Evolutionary conservation across 2,797 vertebrate species (phyloP).

Genomic region (Coilia nasus): DNA sequence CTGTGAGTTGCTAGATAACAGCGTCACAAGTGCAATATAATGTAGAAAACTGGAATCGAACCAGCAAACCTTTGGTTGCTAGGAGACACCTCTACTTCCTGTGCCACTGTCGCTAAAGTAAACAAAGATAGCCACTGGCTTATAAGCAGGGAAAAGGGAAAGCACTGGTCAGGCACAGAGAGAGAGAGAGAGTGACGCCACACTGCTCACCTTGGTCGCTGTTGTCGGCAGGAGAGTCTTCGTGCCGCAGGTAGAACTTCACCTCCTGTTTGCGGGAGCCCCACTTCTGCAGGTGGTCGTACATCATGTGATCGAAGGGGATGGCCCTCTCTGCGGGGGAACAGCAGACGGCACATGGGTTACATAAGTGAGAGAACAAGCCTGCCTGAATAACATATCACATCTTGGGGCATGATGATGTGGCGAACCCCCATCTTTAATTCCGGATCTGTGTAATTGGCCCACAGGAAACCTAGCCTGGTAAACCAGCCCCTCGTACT

Average conservation of each 20-base stretch:
- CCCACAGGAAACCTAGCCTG: no score
- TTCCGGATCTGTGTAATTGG: not conserved
- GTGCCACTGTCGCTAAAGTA: no score
- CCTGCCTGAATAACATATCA: not conserved
- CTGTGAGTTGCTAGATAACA: no score
- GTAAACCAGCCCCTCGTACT: no score
- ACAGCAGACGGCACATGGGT: not conserved
- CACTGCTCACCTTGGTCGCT: slow-evolving; percentile 85
- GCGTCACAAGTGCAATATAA: no score
- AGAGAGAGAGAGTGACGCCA: no score
- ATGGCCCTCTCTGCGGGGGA: slow-evolving; percentile 86
- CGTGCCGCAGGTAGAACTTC: slow-evolving; percentile 96
- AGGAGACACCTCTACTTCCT: no score
- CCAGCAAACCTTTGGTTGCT: no score
- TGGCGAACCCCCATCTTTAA: not conserved
- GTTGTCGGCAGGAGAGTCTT: slow-evolving; percentile 90
- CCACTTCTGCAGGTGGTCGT: slow-evolving; percentile 98
- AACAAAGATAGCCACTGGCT: no score
- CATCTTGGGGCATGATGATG: not conserved
- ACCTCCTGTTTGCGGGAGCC: slow-evolving; percentile 95
- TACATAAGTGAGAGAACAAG: not conserved
- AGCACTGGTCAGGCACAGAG: no score
- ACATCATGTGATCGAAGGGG: slow-evolving; percentile 98
- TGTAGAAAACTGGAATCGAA: no score
- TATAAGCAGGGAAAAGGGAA: no score